These are phyloP conservation scores for Pelvicachromis taeniatus DNA, from an alignment of 2,113 vertebrate genomes.

Conservation along the genomic window DNA sequence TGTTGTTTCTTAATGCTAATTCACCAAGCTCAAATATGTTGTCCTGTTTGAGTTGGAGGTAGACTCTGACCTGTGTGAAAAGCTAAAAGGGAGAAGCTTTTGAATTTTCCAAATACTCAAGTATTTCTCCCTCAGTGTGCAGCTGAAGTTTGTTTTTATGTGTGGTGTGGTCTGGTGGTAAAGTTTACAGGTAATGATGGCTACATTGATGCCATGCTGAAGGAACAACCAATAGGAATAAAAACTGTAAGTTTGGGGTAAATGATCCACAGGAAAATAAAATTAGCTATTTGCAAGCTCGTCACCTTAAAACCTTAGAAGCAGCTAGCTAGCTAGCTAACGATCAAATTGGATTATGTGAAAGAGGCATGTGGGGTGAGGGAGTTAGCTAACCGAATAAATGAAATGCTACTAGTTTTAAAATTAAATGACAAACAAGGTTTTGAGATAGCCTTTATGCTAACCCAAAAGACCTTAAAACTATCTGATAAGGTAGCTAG, in stretches of 20 bases:
- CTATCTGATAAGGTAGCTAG: not conserved
- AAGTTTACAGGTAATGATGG: not conserved
- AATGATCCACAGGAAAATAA: not conserved
- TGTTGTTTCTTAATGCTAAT: not conserved
- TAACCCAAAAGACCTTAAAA: not conserved
- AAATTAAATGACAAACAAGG: not conserved
- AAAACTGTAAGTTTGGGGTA: not conserved
- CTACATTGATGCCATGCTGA: not conserved
- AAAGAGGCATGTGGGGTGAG: not conserved
- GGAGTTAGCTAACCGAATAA: not conserved
- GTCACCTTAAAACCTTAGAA: not conserved
- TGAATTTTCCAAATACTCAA: not conserved
- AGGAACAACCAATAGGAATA: not conserved
- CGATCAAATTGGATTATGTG: not conserved
- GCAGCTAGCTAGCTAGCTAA: not conserved
- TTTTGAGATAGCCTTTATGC: not conserved
- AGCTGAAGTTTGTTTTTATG: not conserved
- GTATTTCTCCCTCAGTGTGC: not conserved
- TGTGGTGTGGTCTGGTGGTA: not conserved
- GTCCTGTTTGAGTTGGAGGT: slow-evolving; percentile 34
- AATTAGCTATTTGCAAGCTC: not conserved
- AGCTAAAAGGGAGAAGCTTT: not conserved
- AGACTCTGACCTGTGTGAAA: slow-evolving; percentile 41
- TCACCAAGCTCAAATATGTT: not conserved
- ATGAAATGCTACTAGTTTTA: not conserved